Evolutionary conservation across 2,113 vertebrate species (phyloP), one percentile per base, ranked within the genome.

Genomic region (Salvelinus fontinalis): DNA sequence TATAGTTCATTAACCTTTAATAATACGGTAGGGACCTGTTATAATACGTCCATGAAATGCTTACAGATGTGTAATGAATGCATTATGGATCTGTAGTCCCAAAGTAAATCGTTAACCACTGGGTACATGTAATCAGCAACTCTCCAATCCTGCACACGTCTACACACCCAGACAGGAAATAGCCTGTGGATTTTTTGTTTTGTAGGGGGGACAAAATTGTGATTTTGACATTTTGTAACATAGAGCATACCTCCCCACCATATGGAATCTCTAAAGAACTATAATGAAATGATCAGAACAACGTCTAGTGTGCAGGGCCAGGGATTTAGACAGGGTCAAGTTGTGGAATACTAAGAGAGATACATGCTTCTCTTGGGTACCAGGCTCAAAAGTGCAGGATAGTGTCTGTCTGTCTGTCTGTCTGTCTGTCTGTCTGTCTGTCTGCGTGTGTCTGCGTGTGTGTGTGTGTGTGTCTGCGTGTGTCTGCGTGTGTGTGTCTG

Each of bases 261-360:
- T n/a, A 62, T 22, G 16, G 29, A 31, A 34, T 39, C 29, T 68
- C 31, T 68, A 16, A 68, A n/a, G 29, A 18, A 68, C 31, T 67
- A 74, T 81, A 70, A 71, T 44, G 73, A 79, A 84, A 77, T 59
- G 1, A 75, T 71, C 59, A 18, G 44, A 51, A 67, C 75, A 71
- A 81, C 59, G 78, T 79, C 85, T 76, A 85, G 74, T 34, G 26
- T 27, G 26, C 26, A n/a, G 39, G 73, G 71, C 60, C 51, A 75
- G 54, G 79, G 83, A 89, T 82, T 75, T 66, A 71, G 79, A 70
- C 82, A 77, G 81, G 81, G 86, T 82, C 86, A 81, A 74, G 74
- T 81, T 79, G 74, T 87, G 84, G 84, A 87, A 88, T 88, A 79
- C 71, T 85, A 86, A 90, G 81, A 81, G 78, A 82, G 83, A 79